Evolutionary conservation across 2,113 vertebrate genomes (phyloP), one percentile per base, ranked within the genome.

Genomic region (Opisthocomus hoazin): DNA sequence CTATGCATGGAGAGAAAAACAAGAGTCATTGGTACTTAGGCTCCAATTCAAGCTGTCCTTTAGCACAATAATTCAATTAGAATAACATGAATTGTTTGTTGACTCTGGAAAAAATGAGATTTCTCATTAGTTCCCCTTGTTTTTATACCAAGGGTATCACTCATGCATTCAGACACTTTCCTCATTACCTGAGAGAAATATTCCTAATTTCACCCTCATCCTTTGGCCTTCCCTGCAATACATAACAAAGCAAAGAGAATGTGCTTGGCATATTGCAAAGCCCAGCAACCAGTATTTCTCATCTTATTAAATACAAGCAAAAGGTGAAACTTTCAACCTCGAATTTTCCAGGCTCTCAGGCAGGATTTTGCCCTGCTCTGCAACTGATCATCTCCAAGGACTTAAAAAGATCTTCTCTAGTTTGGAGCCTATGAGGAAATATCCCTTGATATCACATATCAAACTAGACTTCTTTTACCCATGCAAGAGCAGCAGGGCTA

Each of bases 361-460:
- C 58, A 24, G 27, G 36, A 74, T 93, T 94, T 90, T 23, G 34
- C n/a, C 11, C 51, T 88, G 63, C 22, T 96, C 90, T 97, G 95
- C 17, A 92, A 95, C 81, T 63, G 84, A 96, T 97, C 90, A 91
- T 80, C 77, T 92, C 64, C 24, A 78, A 96, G 73, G 89, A 65
- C 27, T 95, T 96, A 95, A 97, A 60, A 79, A 53, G 68, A 96
- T 94, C 56, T 36, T 76, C 71, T 90, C 77, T 95, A 85, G 78
- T 92, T 95, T 91, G 63, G 56, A 98, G 53, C 41, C 87, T 74
- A 17, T 23, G 21, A 78, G 57, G 58, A 90, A 88, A 94, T 94
- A 91, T 91, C 53, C 73, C 76, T 60, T 6, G 24, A 83, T 95
- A 97, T 93, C 95, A 89, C 53, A 57, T 97, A 81, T 88, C 95